Evolutionary conservation across 2,888 invertebrate genomes (phyloP), one percentile per base, ranked within the genome.

Genomic region (Phorcus lineatus): DNA sequence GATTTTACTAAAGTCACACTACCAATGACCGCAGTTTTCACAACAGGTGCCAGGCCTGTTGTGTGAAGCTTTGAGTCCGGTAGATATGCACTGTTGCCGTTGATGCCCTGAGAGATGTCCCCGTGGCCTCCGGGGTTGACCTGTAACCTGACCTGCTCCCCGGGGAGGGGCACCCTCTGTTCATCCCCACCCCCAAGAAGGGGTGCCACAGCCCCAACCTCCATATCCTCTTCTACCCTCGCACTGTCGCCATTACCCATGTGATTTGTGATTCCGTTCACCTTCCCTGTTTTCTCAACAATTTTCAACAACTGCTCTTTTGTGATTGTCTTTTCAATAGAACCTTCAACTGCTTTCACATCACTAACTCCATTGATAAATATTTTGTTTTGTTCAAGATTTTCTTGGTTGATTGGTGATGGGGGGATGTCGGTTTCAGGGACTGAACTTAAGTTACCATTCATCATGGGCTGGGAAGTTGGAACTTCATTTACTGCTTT

Each of bases 201-300:
- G 31, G 76, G 19, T 54, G 24, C 16, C 54, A 55, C 53, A 55
- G 13, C 76, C 22, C 67, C 79, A 36, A 74, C 55, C 22, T 57
- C 79, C 74, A 79, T 74, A 19, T 74, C 57, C 16, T 76, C 76
- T 22, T 74, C 74, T 1, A 62, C 74, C 57, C 36, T 28, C 28
- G 22, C 53, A 74, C 62, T 36, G 54, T 79, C 74, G 28, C 76
- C 82, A 79, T 55, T 79, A 55, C 85, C 82, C 55, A 86, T 79
- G 83, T 89, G 89, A 83, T 88, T 87, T 31, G 86, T 82, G 80
- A 90, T 82, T 62, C 90, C 90, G 83, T 90, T 90, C 74, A 89
- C 82, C 80, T 84, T 87, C 28, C 82, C 76, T 57, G 84, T 62
- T 80, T 86, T 86, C 77, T 88, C 85, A 28, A 86, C 55, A n/a